Evolutionary conservation across 1,140 invertebrate genomes (phyloP).

Genomic region (Drosophila eugracilis): DNA sequence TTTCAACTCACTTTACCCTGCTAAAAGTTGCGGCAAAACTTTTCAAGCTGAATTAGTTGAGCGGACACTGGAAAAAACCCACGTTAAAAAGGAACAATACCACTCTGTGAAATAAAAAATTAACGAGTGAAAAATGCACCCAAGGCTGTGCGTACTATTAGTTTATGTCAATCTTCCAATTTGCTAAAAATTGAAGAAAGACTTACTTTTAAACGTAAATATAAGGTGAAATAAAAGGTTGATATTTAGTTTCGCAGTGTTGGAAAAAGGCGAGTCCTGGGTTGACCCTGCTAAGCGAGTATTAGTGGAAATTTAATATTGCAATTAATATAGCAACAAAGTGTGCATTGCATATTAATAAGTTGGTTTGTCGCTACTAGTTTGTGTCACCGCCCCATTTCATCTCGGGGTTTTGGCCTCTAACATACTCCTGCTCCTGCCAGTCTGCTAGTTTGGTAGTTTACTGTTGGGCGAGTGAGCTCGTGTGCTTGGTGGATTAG

Average conservation of each 20-base stretch:
- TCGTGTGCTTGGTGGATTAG: constrained; percentile 59
- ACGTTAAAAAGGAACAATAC: neutral
- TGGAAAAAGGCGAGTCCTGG: constrained; percentile 11
- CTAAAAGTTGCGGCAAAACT: constrained; percentile 47
- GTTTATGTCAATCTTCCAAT: too few relatives aligned
- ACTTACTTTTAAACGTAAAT: too few relatives aligned
- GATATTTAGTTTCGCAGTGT: constrained; percentile 6
- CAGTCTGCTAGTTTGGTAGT: constrained; percentile 20
- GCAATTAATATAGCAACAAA: constrained; percentile 82
- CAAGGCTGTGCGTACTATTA: too few relatives aligned
- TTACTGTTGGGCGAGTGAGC: constrained; percentile 46
- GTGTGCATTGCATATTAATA: constrained; percentile 83
- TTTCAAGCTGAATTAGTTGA: constrained; percentile 32
- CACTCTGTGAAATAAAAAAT: too few relatives aligned
- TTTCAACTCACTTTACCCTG: constrained; percentile 52
- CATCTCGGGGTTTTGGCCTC: constrained; percentile 8
- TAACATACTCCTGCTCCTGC: constrained; percentile 7
- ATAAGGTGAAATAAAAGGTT: too few relatives aligned
- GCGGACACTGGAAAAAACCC: constrained; percentile 10
- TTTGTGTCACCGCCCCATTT: constrained; percentile 40
- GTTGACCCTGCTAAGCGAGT: constrained; percentile 67
- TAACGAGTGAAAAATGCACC: too few relatives aligned
- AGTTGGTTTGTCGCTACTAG: constrained; percentile 67
- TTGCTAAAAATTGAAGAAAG: too few relatives aligned
- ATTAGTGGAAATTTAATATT: constrained; percentile 84